Evolutionary conservation across 2,797 vertebrate genomes (phyloP), one percentile per base, ranked within the genome.

Genomic region (Nannoperca australis): DNA sequence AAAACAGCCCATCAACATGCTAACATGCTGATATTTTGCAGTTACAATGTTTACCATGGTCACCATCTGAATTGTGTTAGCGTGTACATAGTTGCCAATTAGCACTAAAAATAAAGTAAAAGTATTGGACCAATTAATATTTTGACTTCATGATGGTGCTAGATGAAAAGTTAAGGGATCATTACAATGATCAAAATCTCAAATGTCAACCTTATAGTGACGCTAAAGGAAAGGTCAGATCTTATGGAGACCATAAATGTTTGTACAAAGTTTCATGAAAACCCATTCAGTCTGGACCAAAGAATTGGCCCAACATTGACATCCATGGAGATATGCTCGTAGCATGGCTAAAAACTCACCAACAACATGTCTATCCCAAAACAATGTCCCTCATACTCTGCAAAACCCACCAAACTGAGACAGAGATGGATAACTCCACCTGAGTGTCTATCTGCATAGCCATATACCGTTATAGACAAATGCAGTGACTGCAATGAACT

Each of bases 181-280:
- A 58, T 44, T 56, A 20, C 22, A 30, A 22, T 4, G 34, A 17
- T 49, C 14, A 34, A 27, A 62, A 34, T 47, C 49, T 55, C 36
- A 49, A 11, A 22, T 38, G 18, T 40, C 42, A 50, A 51, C 32
- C 50, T 63, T 36, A 70, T 15, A 27, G 6, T 30, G 7, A 20
- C 1, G 14, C 9, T 20, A 24, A 30, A 30, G 53, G 51, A 51
- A 64, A 58, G 22, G 38, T 81, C n/a, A n/a, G 32, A 49, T 24
- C 40, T 14, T 50, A 40, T 56, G 8, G 45, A 45, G 56, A 66
- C 6, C 15, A 32, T 47, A 6, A 78, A 65, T 45, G 38, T 67
- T 5, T 32, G 30, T 32, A 32, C 27, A 62, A n/a, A 18, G 20
- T 18, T 72, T 61, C 13, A 53, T n/a, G 17, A 30, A 58, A 47